Percentiles rank a stretch among this genome's conserved stretches.
Conservation (phyloP, 2,888 invertebrate species). For the Zhengitettix transpicula region DNA sequence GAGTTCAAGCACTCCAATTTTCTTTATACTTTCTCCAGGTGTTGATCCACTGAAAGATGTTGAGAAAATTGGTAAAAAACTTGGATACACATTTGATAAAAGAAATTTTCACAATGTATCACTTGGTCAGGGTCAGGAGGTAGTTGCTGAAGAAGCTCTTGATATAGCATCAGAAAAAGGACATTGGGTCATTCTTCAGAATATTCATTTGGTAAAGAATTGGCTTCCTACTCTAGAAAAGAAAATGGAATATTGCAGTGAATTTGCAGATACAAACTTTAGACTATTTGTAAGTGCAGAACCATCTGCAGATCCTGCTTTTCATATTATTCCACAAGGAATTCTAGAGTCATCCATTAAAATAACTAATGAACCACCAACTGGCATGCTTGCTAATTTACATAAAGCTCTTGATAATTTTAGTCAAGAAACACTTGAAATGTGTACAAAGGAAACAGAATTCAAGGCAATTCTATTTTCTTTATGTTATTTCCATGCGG, state of each 20-base stretch:
- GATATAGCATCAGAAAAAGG: conserved; percentile 55
- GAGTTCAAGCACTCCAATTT: conserved; percentile 68
- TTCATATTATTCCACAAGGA: conserved; percentile 49
- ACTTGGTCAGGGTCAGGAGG: conserved; percentile 86
- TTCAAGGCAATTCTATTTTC: conserved; percentile 81
- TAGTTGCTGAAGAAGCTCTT: conserved; percentile 79
- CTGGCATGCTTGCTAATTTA: conserved; percentile 85
- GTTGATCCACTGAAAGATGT: conserved; percentile 90
- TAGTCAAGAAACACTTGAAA: conserved; percentile 79
- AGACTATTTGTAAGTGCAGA: conserved; percentile 76
- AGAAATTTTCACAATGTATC: conserved; percentile 86
- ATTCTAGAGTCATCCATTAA: conserved; percentile 86
- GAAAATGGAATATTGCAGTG: conserved; percentile 68
- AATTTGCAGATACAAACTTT: conserved; percentile 44
- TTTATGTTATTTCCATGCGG: conserved; percentile 88
- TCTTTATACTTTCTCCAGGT: conserved; percentile 87
- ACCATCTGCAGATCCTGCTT: conserved; percentile 51
- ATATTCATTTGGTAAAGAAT: conserved; percentile 76
- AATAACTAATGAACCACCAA: conserved; percentile 91
- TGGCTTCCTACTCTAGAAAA: conserved; percentile 85
- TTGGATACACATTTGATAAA: conserved; percentile 63
- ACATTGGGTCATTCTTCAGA: conserved; percentile 88
- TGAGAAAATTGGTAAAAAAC: conserved; percentile 62
- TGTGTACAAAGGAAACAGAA: conserved; percentile 83
- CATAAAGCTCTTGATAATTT: conserved; percentile 88